Base-by-base conservation (phyloP, 2,113 vertebrate genomes). In the Gracilinanus agilis region DNA sequence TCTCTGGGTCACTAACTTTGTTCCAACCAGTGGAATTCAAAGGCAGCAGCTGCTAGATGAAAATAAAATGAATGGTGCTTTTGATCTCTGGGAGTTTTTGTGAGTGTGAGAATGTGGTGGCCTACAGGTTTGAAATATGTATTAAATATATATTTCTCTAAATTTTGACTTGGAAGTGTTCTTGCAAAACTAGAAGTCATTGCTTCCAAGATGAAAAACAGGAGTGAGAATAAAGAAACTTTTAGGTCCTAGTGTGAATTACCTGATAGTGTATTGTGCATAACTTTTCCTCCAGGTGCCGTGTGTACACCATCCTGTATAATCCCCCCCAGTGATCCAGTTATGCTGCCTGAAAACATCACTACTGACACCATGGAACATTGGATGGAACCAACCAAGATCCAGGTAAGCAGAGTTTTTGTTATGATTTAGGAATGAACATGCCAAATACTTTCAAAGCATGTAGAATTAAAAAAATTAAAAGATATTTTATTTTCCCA, bases 351-450 rank as follows among this genome's bases (percentile, higher is more conserved):
- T 0, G 98, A 97, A 94, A 99, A 99, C 0, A 91, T 99, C 53
- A 99, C 99, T 91, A 97, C 98, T 29, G 99, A 99, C 91, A 99
- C 99, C 0, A 97, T 99, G 98, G 99, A 99, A 93, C 99, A 99
- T 98, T 99, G 99, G 98, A 98, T 99, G 98, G 97, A 99, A 54
- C 99, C 99, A 88, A 98, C 98, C 93, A 98, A 97, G 96, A 98
- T 99, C 93, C 98, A 99, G 99, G 99, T 99, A 96, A 98, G 97
- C 0, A 53, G 54, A 53, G 3, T 29, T 44, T 9, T 24, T 53
- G 49, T 54, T 49, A 16, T n/a, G 27, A 12, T 3, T 27, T 2
- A 0, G 53, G 44, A 19, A 56, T 0, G 7, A 92, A 94, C 29
- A 11, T 44, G 25, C 16, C 16, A 0, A 75, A 10, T 44, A 27